A percentile compares a stretch with the other conserved stretches of the same genome.
Conservation (phyloP, 1,140 invertebrate species). For the Penaeus vannamei region DNA sequence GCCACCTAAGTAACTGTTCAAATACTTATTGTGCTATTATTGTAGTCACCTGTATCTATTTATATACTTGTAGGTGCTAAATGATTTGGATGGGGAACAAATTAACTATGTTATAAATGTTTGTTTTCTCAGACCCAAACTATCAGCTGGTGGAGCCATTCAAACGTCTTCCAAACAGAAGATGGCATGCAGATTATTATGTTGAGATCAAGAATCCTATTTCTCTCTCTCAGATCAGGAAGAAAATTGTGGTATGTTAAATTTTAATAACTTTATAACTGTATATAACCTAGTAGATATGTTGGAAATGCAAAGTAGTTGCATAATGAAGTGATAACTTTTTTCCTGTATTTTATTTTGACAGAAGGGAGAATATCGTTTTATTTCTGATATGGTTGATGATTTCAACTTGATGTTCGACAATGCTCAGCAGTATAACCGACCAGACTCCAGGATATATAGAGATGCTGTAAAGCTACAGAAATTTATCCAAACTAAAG, state of each 20-base stretch:
- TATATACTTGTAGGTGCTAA: too few species aligned
- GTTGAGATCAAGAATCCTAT: constrained; percentile 97
- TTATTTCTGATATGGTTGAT: constrained; percentile 89
- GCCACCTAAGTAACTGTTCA: too few species aligned
- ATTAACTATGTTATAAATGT: not conserved
- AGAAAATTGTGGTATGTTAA: constrained; percentile 84
- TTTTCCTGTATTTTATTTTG: constrained; percentile 68
- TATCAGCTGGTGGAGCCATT: constrained; percentile 89
- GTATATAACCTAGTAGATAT: not conserved
- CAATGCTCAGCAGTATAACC: constrained; percentile 96
- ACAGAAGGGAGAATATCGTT: constrained; percentile 84
- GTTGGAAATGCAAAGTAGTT: not conserved
- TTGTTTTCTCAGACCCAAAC: constrained; percentile 72
- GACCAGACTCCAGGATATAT: constrained; percentile 88
- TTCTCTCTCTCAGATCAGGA: constrained; percentile 92
- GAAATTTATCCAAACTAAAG: constrained; percentile 87
- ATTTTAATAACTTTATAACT: not conserved
- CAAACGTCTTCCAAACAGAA: constrained; percentile 88
- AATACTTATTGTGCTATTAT: too few species aligned
- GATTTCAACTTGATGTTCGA: constrained; percentile 99
- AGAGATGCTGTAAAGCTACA: constrained; percentile 86
- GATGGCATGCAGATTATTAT: constrained; percentile 97
- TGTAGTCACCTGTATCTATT: too few species aligned
- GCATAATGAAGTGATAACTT: not conserved
- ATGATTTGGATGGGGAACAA: not conserved